These are phyloP conservation scores for Mustelus asterias DNA, from an alignment of 2,113 vertebrate genomes.

Conservation along the genomic window DNA sequence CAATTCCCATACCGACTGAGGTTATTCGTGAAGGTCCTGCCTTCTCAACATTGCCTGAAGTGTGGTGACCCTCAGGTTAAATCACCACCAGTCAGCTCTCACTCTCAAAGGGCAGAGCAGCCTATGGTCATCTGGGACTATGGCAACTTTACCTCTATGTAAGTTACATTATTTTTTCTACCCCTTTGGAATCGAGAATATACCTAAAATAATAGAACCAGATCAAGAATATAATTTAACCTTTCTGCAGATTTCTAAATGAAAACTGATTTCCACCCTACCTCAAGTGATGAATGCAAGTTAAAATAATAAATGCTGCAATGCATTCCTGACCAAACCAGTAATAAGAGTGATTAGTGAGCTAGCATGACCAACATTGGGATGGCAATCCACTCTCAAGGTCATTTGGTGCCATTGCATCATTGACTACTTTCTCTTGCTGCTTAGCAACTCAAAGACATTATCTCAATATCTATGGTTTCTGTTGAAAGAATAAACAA, in stretches of 20 bases:
- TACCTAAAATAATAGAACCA: neutral
- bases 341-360: neutral
- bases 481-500: neutral
- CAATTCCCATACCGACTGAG: too few relatives aligned
- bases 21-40: too few relatives aligned
- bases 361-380: neutral
- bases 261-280: neutral
- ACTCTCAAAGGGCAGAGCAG: too few relatives aligned
- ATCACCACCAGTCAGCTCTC: too few relatives aligned
- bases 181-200: neutral
- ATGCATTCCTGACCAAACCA: slow-evolving; percentile 7
- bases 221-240: neutral
- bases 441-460: neutral
- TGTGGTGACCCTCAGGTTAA: too few relatives aligned
- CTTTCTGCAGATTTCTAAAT: neutral
- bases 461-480: neutral
- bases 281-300: neutral
- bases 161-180: neutral
- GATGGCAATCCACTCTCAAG: neutral
- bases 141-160: neutral
- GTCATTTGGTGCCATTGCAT: neutral
- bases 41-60: too few relatives aligned
- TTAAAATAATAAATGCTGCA: neutral
- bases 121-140: too few relatives aligned
- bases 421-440: neutral